Evolutionary conservation across 2,797 vertebrate genomes (phyloP).

Genomic region (Scleropages formosus): DNA sequence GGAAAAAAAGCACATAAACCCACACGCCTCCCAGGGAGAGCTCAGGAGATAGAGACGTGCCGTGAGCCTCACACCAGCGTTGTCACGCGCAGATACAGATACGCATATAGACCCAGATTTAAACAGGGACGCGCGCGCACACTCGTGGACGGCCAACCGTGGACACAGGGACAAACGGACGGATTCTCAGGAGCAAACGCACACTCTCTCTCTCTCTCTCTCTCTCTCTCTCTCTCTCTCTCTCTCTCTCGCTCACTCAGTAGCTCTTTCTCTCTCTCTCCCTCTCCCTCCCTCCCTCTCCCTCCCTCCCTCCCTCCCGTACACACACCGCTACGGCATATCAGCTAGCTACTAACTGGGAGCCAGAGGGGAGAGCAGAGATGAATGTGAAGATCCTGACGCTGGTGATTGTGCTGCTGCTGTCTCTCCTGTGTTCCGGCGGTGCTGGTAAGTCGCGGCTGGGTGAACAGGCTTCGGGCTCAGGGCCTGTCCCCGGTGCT

Average conservation of each 20-base stretch:
- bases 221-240: slow-evolving; percentile 51
- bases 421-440: slow-evolving; percentile 81
- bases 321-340: slow-evolving; percentile 77
- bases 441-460: slow-evolving; percentile 74
- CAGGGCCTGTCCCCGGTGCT: slow-evolving; percentile 56
- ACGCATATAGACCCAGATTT: slow-evolving; percentile 58
- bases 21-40: slow-evolving; percentile 64
- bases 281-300: slow-evolving; percentile 40
- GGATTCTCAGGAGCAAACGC: slow-evolving; percentile 62
- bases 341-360: slow-evolving; percentile 76
- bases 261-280: slow-evolving; percentile 38
- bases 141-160: slow-evolving; percentile 52
- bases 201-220: slow-evolving; percentile 57
- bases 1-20: slow-evolving; percentile 36
- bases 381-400: slow-evolving; percentile 87
- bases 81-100: slow-evolving; percentile 67
- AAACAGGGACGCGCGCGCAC: slow-evolving; percentile 55
- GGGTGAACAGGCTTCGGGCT: slow-evolving; percentile 56
- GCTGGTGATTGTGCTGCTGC: slow-evolving; percentile 81
- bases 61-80: slow-evolving; percentile 69
- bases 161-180: slow-evolving; percentile 53
- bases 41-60: slow-evolving; percentile 66
- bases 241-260: slow-evolving; percentile 48
- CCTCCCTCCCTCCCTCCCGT: slow-evolving; percentile 48
- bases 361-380: slow-evolving; percentile 78